These are phyloP conservation scores for Machimus rusticus DNA, from an alignment of 2,888 invertebrate species.

Conservation along the genomic window DNA sequence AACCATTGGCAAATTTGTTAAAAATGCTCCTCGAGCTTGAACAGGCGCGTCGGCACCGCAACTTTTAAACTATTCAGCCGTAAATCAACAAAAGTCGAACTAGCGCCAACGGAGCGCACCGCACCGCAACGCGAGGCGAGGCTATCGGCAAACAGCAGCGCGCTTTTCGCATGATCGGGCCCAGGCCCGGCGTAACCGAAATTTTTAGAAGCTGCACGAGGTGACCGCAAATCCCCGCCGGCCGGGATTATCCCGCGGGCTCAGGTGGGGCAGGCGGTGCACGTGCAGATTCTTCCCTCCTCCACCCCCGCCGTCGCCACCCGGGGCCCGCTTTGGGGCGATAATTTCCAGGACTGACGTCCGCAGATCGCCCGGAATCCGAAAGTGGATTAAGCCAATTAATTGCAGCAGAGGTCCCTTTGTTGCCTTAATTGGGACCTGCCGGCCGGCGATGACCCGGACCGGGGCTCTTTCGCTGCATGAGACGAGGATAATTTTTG, in stretches of 20 bases:
- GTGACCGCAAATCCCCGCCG: background rate
- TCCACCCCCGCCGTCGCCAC: background rate
- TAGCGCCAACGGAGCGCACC: background rate
- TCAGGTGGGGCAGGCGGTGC: background rate
- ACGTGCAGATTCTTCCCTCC: background rate
- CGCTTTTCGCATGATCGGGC: background rate
- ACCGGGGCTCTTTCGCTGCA: background rate
- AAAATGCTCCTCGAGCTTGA: background rate
- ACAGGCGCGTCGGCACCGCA: background rate
- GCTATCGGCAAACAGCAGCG: background rate
- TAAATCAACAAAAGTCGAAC: slow-evolving; percentile 15
- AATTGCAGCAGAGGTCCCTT: slow-evolving; percentile 14
- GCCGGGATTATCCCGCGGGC: background rate
- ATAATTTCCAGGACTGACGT: background rate
- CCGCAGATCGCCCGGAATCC: background rate
- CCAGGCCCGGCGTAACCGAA: background rate
- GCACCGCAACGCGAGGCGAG: background rate
- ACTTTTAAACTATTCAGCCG: slow-evolving; percentile 8
- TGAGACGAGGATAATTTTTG: slow-evolving; percentile 41
- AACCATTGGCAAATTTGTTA: background rate
- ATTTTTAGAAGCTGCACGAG: background rate
- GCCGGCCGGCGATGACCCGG: background rate
- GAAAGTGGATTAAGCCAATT: slow-evolving; percentile 34
- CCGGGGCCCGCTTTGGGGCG: background rate
- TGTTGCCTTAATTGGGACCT: slow-evolving; percentile 31